These are phyloP conservation scores for Laticauda colubrina DNA, from an alignment of 2,113 vertebrate species.

Conservation along the genomic window DNA sequence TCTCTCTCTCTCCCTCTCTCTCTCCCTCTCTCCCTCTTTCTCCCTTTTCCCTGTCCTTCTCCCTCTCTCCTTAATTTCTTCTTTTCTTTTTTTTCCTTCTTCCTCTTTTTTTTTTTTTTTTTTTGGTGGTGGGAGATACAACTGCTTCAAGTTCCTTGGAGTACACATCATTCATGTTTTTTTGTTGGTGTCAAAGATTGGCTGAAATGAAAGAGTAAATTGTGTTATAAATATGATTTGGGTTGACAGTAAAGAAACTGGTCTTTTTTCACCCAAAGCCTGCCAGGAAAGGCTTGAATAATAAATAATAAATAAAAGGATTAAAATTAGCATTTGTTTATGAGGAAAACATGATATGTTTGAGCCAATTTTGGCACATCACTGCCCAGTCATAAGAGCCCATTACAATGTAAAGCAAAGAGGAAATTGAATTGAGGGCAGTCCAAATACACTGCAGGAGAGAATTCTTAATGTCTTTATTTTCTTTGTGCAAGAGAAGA, in stretches of 20 bases:
- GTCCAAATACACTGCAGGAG: not conserved
- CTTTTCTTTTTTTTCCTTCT: too few relatives aligned
- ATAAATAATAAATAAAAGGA: slow-evolving; percentile 13
- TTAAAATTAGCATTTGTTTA: not conserved
- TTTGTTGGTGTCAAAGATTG: not conserved
- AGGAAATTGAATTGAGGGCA: not conserved
- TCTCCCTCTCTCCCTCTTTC: not conserved
- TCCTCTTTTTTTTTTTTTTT: too few relatives aligned
- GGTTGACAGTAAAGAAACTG: too few relatives aligned
- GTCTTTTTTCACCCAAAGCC: not conserved
- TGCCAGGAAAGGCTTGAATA: not conserved
- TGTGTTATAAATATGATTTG: not conserved
- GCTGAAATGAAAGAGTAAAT: not conserved
- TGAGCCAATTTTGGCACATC: not conserved
- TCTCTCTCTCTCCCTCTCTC: not conserved
- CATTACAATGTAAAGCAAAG: not conserved
- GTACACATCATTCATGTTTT: not conserved
- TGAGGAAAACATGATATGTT: not conserved
- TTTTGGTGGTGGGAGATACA: not conserved
- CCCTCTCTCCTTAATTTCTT: not conserved
- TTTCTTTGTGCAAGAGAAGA: not conserved
- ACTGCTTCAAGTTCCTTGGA: not conserved
- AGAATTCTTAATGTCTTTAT: not conserved
- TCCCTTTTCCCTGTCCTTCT: too few relatives aligned
- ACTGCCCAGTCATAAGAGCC: not conserved